These are phyloP conservation scores for Falcunculus frontatus DNA, from an alignment of 2,113 vertebrate species.

Conservation along the genomic window DNA sequence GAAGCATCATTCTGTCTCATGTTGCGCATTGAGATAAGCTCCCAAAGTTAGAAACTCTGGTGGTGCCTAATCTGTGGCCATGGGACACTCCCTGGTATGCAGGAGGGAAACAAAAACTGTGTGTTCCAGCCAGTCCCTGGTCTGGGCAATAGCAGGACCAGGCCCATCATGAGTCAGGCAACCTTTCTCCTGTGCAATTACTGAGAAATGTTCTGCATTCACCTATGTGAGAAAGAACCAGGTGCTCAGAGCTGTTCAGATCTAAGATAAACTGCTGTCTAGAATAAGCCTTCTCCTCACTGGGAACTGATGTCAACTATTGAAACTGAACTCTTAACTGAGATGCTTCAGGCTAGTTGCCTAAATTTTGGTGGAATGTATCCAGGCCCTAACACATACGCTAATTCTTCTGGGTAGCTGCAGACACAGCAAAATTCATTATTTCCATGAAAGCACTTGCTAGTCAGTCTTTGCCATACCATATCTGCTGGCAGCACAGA, in stretches of 20 bases:
- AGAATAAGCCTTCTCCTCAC: background rate
- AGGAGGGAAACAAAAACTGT: background rate
- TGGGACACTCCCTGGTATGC: background rate
- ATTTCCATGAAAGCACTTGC: background rate
- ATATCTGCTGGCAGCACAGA: background rate
- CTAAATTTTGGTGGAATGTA: background rate
- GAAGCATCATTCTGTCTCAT: background rate
- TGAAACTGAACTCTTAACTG: background rate
- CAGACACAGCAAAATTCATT: background rate
- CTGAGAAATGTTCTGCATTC: rapidly evolving
- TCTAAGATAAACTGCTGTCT: background rate
- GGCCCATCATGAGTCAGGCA: background rate
- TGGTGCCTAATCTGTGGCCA: background rate
- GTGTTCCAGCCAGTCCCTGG: background rate
- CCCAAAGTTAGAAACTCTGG: background rate
- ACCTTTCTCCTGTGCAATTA: background rate
- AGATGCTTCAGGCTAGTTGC: background rate
- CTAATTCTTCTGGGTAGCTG: background rate
- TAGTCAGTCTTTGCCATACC: background rate
- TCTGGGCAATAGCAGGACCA: background rate
- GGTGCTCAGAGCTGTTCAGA: background rate
- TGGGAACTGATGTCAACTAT: background rate
- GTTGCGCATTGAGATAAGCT: background rate
- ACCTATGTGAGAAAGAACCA: background rate
- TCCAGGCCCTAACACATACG: background rate